Evolutionary conservation across 2,113 vertebrate species (phyloP).

Genomic region (Gobio gobio): DNA sequence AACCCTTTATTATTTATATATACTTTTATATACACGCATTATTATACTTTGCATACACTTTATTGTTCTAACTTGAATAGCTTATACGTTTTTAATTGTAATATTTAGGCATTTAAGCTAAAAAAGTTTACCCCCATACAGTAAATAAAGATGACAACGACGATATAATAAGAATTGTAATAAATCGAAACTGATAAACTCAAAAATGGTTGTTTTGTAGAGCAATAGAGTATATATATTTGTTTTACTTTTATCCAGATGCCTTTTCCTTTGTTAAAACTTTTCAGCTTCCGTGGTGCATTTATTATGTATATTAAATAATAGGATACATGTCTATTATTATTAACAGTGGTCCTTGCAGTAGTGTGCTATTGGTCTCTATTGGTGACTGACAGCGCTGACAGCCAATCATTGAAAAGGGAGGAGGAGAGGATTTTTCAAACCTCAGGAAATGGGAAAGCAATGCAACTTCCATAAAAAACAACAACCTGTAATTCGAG

Average conservation of each 20-base stretch:
- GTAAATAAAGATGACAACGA: not conserved
- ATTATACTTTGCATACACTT: not conserved
- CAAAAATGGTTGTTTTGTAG: not conserved
- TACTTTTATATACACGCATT: not conserved
- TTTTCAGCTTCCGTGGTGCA: not conserved
- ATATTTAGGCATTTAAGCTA: not conserved
- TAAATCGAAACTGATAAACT: not conserved
- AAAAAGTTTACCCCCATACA: not conserved
- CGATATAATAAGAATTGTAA: not conserved
- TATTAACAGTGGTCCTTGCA: not conserved
- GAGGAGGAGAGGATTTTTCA: constrained; percentile 50
- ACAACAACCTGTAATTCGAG: constrained; percentile 18
- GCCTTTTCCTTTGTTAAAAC: not conserved
- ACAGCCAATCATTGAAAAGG: constrained; percentile 32
- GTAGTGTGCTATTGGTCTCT: not conserved
- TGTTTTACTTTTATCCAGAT: not conserved
- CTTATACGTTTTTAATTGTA: not conserved
- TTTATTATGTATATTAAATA: not conserved
- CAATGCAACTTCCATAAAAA: constrained; percentile 33
- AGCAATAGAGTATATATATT: not conserved
- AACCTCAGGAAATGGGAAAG: constrained; percentile 53
- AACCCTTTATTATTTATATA: constrained; percentile 7
- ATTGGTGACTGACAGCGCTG: constrained; percentile 39
- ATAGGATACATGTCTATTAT: not conserved
- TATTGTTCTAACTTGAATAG: not conserved